Evolutionary conservation across 2,888 invertebrate genomes (phyloP), one percentile per base, ranked within the genome.

Genomic region (Eustalomyia histrio): DNA sequence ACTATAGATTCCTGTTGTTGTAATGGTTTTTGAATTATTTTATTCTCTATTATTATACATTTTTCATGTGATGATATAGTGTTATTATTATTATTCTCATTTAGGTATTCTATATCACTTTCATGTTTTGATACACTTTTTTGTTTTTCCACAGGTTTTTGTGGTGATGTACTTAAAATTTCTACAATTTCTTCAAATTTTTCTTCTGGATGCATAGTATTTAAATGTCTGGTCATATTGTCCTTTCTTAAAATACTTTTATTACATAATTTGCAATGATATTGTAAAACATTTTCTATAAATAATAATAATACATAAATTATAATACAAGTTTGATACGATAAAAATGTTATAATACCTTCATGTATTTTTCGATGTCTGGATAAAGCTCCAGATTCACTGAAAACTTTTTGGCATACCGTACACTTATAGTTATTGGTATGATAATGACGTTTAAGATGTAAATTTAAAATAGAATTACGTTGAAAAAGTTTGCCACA

Each of bases 201-300:
- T 21, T 83, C 79, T 0, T 91, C 93, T 0, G 94, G 93, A 89
- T 96, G 96, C 71, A 95, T 94, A 88, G 95, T 95, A 71, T 94
- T 93, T 75, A 95, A 92, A 88, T 96, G 96, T 0, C 96, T 92
- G 79, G 93, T 93, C 79, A 96, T 91, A 87, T 96, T 96, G 88
- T 96, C 96, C 87, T 94, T 95, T 78, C 96, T 92, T 57, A 94
- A 91, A 87, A 96, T 96, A 52, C 92, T 92, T 9, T 94, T 93
- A 47, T 92, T 92, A 89, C 96, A 96, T 29, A 94, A 92, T 81
- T 92, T 92, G 87, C 96, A 96, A 18, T 93, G 93, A 86, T 93
- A 96, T 4, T 94, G 94, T 85, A 94, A 94, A 5, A 92, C 92
- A 86, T 67, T 74, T 60, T 93, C 95, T 95, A 90, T 52, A 69